Conservation (phyloP, 1,140 invertebrate species). For the Lepidotrigona ventralis region DNA sequence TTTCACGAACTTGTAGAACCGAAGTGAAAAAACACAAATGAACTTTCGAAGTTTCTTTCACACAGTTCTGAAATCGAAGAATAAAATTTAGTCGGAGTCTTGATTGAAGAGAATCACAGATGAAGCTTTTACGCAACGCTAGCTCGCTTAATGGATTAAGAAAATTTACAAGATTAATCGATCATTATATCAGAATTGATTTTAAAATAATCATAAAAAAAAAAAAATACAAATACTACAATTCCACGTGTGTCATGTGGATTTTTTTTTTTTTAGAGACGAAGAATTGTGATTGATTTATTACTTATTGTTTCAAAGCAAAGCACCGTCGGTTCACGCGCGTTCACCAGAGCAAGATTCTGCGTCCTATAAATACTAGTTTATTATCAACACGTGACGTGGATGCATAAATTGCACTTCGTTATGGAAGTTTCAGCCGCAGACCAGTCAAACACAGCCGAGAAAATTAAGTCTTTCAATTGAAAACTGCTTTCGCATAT, state of each 20-base stretch:
- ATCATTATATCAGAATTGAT: background rate
- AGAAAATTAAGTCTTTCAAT: slow-evolving; percentile 28
- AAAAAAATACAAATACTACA: too few relatives aligned
- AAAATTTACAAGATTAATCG: background rate
- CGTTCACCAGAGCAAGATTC: background rate
- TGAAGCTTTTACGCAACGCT: too few relatives aligned
- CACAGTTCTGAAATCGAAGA: too few relatives aligned
- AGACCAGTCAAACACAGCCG: background rate
- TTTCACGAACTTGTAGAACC: too few relatives aligned
- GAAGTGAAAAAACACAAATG: too few relatives aligned
- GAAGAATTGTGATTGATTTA: background rate
- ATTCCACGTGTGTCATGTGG: too few relatives aligned
- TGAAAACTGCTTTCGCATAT: background rate
- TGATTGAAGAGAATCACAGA: too few relatives aligned
- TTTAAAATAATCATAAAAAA: background rate
- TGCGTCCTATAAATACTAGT: slow-evolving; percentile 53
- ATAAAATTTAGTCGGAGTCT: too few relatives aligned
- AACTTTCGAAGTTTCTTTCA: too few relatives aligned
- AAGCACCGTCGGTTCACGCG: background rate
- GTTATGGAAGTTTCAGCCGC: slow-evolving; percentile 10
- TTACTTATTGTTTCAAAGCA: background rate
- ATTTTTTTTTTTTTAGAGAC: background rate
- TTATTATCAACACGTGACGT: slow-evolving; percentile 53
- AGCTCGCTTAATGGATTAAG: too few relatives aligned
- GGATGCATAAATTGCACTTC: slow-evolving; percentile 43